Conservation (phyloP, 2,797 vertebrate genomes). For the Lagodon rhomboides region DNA sequence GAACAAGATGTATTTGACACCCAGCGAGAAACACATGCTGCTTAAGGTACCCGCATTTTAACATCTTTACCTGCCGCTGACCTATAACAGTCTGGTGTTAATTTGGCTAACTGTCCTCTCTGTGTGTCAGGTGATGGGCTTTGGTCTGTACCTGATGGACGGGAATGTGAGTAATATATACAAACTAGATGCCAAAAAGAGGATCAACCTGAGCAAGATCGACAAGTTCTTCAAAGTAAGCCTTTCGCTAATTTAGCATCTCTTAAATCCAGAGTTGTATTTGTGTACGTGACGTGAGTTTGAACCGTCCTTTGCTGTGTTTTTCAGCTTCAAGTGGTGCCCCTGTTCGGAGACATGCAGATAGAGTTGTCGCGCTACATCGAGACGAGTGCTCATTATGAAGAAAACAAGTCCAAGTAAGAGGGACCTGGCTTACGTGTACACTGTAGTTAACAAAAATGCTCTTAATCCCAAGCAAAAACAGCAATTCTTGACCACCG, state of each 20-base stretch:
- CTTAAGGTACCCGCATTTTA: conserved; percentile 88
- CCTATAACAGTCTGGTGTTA: background rate
- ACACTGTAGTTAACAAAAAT: background rate
- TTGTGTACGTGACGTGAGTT: background rate
- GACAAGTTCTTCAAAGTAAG: conserved; percentile 97
- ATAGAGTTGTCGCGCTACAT: conserved; percentile 98
- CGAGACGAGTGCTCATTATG: conserved; percentile 98
- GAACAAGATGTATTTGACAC: conserved; percentile 99
- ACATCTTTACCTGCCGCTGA: conserved; percentile 8
- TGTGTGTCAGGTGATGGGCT: conserved; percentile 95
- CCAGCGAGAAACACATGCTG: conserved; percentile 99
- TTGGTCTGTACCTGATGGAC: conserved; percentile 98
- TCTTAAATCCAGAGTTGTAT: conserved; percentile 36
- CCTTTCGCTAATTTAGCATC: background rate
- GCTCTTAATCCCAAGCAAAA: background rate
- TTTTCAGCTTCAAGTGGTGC: conserved; percentile 95
- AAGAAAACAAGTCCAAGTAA: conserved; percentile 99
- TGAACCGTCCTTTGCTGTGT: background rate
- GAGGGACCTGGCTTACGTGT: background rate
- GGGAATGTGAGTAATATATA: conserved; percentile 98
- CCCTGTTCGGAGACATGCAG: conserved; percentile 98
- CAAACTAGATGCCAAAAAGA: conserved; percentile 98
- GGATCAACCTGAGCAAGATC: conserved; percentile 98
- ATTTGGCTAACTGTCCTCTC: conserved; percentile 14
- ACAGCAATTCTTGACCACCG: background rate